Evolutionary conservation across 2,888 invertebrate species (phyloP).

Genomic region (Drosophila peninsularis): DNA sequence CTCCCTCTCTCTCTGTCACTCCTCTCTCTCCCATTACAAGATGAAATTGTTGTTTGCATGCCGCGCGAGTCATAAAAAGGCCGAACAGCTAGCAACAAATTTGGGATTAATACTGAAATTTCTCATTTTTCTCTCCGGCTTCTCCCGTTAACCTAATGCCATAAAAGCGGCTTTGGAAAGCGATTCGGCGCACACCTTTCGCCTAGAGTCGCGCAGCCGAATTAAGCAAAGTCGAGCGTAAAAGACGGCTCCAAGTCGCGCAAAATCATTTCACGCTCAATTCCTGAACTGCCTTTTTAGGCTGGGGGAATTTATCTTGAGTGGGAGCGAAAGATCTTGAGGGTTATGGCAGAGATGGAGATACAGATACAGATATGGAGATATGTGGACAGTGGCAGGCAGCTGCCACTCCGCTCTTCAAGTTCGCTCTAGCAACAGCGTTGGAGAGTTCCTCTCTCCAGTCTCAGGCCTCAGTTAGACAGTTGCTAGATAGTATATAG

Average conservation of each 20-base stretch:
- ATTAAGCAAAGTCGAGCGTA: constrained; percentile 47
- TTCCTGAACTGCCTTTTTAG: constrained; percentile 5
- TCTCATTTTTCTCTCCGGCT: background rate
- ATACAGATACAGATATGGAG: background rate
- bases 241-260: constrained; percentile 16
- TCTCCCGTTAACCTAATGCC: constrained; percentile 8
- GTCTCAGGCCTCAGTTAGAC: too few species aligned
- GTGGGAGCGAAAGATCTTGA: background rate
- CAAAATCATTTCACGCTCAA: constrained; percentile 25
- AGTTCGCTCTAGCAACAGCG: background rate
- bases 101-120: constrained; percentile 62
- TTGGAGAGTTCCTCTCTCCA: too few species aligned
- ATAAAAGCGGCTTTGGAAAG: constrained; percentile 39
- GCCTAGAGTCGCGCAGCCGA: constrained; percentile 26
- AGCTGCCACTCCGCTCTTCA: background rate
- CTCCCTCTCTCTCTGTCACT: background rate
- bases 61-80: constrained; percentile 60
- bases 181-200: constrained; percentile 53
- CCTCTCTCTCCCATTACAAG: constrained; percentile 34
- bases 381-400: too few species aligned
- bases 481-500: too few species aligned
- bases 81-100: constrained; percentile 70
- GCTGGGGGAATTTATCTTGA: background rate
- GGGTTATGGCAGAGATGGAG: background rate
- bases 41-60: constrained; percentile 73